Evolutionary conservation across 2,797 vertebrate species (phyloP), one percentile per base, ranked within the genome.

Genomic region (Thripadectes ignobilis): DNA sequence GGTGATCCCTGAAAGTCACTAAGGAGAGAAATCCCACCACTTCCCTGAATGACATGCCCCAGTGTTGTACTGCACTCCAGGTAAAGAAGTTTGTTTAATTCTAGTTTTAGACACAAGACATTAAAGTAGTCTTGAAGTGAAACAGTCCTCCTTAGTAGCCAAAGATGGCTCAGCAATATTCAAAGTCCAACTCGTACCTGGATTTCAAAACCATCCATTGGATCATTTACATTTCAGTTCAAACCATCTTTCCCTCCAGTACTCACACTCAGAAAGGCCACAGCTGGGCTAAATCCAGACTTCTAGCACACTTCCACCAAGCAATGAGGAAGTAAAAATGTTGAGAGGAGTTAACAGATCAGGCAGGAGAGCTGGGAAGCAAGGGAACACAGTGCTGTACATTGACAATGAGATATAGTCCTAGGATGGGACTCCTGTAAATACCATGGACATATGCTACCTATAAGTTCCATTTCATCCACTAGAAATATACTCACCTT

Each of bases 21-120:
- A 80, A 91, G 65, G 62, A 92, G 45, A 95, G 14, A 85, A 92
- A 88, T 86, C 76, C 72, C 85, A 94, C 46, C 29, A 4, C 43
- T 74, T 92, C 38, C 61, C 76, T 36, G 22, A 54, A 65, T 43
- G 54, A 58, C 38, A 30, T 9, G 22, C 46, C 61, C 38, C 46
- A 61, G n/a, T 30, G 61, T 45, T 54, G 55, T 7, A 29, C 57
- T 80, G 34, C 32, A 65, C 11, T 58, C 38, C 62, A 82, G 68
- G 85, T 87, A 34, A 76, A 79, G 52, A 79, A 85, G 51, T 89
- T 83, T 52, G 51, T 88, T 83, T 52, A 43, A 24, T 63, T 79
- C 48, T 68, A 61, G 61, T 71, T 92, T 93, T 61, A 92, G 69
- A 36, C 5, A 45, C 16, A 63, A 74, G 34, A 41, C 9, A 38